Base-by-base conservation (phyloP, 2,113 vertebrate species). In the Merops nubicus region DNA sequence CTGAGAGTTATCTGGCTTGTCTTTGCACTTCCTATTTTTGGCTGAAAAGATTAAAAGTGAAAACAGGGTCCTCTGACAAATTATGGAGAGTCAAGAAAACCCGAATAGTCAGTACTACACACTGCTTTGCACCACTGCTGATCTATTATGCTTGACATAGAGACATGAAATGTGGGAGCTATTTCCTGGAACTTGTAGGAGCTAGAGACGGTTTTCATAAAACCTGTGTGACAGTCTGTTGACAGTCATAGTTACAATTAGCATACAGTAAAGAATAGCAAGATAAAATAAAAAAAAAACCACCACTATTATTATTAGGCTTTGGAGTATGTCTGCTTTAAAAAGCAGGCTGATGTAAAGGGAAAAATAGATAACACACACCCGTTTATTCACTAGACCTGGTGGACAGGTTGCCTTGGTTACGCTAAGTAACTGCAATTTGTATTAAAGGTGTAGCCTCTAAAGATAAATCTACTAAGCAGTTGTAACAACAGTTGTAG, bases 251-350 rank as follows among this genome's bases (percentile, higher is more conserved):
- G 26, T n/a, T 48, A 38, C n/a, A 80, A 38, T 54, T 25, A 64
- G 6, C 22, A 38, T 11, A 42, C 5, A 64, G 29, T 3, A 43
- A 6, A 87, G 22, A 59, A 47, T 1, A 63, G 8, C 5, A 13
- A 8, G 9, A 7, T 7, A 3, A 1, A 5, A 8, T 20, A 10
- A n/a, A 20, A 10, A n/a, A 19, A n/a, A n/a, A n/a, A n/a, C n/a
- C n/a, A n/a, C n/a, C n/a, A 28, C 7, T 51, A 7, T 31, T 73
- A 47, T 26, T 47, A 42, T 33, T 26, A 38, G 3, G 17, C 11
- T 76, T 67, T 68, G 48, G 16, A 91, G 15, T 14, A 28, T 5
- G 8, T 16, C 6, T 85, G 11, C 19, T 91, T 68, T 29, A 54
- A 68, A 77, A 34, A 15, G 2, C 17, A 81, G 28, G 1, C 5